Evolutionary conservation across 2,888 invertebrate genomes (phyloP).

Genomic region (Zaprionus obscuricornis): DNA sequence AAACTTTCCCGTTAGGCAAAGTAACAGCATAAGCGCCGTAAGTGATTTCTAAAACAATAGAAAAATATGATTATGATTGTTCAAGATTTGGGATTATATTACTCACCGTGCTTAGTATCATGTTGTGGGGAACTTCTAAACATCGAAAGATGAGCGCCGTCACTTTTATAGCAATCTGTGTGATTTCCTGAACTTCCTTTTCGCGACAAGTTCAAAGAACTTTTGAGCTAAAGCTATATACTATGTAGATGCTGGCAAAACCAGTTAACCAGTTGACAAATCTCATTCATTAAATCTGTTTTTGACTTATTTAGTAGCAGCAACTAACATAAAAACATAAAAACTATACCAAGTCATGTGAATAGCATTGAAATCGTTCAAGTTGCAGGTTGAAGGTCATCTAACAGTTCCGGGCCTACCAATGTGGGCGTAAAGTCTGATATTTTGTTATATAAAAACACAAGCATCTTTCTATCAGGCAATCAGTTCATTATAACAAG

Average conservation of each 20-base stretch:
- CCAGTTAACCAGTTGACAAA: constrained; percentile 53
- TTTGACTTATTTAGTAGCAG: constrained; percentile 54
- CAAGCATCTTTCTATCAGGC: constrained; percentile 14
- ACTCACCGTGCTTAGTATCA: constrained; percentile 55
- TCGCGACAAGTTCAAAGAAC: constrained; percentile 65
- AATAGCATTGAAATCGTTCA: constrained; percentile 71
- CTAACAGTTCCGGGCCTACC: constrained; percentile 52
- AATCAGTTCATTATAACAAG: constrained; percentile 54
- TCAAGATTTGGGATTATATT: not conserved
- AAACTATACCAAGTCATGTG: constrained; percentile 56
- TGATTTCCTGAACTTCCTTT: constrained; percentile 69
- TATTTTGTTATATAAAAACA: constrained; percentile 68
- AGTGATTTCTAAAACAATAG: constrained; percentile 32
- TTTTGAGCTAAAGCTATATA: constrained; percentile 29
- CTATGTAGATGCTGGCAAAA: constrained; percentile 30
- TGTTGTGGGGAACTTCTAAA: constrained; percentile 53
- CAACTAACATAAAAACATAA: constrained; percentile 56
- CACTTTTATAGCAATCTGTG: constrained; percentile 56
- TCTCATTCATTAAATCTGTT: constrained; percentile 28
- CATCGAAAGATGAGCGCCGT: constrained; percentile 5
- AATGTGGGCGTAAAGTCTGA: constrained; percentile 56
- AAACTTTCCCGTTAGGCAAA: constrained; percentile 13
- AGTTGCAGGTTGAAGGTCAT: constrained; percentile 66
- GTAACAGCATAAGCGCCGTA: constrained; percentile 31
- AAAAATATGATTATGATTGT: not conserved